Evolutionary conservation across 2,797 vertebrate species (phyloP), one percentile per base, ranked within the genome.

Genomic region (Acipenser oxyrinchus): DNA sequence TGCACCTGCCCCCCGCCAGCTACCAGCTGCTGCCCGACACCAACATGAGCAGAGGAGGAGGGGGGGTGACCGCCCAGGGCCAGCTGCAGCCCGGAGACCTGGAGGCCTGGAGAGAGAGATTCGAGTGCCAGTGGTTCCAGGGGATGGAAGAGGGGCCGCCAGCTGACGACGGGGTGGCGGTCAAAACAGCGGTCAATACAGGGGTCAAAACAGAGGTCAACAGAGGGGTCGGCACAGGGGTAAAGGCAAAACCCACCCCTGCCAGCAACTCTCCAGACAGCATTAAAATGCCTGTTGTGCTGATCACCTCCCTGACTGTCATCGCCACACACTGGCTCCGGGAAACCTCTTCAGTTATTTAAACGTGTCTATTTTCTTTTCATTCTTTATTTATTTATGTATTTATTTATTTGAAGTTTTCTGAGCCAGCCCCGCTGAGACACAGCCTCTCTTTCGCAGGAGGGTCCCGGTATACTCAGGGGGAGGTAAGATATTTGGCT

Each of bases 121-220:
- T 91, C 74, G 84, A 82, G 67, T 91, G 89, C 69, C 88, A 90
- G 77, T 90, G 87, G 87, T 91, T 88, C 72, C 83, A 85, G 69
- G 81, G 78, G 0, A 49, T 82, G 62, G 82, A 37, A 37, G 23
- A 85, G 57, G 71, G 81, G 57, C 80, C 86, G n/a, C 75, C 81
- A 62, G 84, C 86, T 3, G 88, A 90, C 70, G 82, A 83, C 71
- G 83, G 71, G 82, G 82, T 0, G 79, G 37, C 5, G 37, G 37
- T 37, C 37, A 37, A 37, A 37, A 37, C 82, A 23, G 73, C 60
- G 0, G 76, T 84, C 51, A 67, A 70, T 50, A 69, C 18, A 18
- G 18, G 18, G 18, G 18, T 18, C 18, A 18, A 18, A 18, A 18
- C 18, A 18, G 18, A 18, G 69, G 55, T 66, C 51, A 55, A 64